Evolutionary conservation across 2,888 invertebrate species (phyloP).

Genomic region (Coleophora flavipennella): DNA sequence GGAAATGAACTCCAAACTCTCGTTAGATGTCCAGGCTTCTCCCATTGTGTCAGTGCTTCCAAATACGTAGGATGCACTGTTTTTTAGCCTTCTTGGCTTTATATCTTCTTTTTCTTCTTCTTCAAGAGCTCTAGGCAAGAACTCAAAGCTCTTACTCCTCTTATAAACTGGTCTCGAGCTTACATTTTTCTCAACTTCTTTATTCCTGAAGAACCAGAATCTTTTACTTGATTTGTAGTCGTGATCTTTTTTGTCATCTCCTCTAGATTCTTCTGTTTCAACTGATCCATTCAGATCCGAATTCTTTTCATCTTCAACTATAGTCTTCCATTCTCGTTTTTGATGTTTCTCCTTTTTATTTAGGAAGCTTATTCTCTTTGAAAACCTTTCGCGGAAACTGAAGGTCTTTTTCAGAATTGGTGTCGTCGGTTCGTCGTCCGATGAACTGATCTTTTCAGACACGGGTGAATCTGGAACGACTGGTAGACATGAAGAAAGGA

Average conservation of each 20-base stretch:
- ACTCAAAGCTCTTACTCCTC: constrained; percentile 64
- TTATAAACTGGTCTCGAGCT: constrained; percentile 37
- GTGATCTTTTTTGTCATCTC: constrained; percentile 29
- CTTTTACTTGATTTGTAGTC: constrained; percentile 48
- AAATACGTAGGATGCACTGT: constrained; percentile 41
- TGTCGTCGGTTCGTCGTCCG: constrained; percentile 34
- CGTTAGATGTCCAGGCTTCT: constrained; percentile 50
- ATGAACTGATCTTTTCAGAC: constrained; percentile 29
- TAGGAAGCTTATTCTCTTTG: constrained; percentile 44
- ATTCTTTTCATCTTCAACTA: constrained; percentile 33
- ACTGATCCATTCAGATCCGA: constrained; percentile 9
- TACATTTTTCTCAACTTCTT: constrained; percentile 39
- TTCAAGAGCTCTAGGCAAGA: constrained; percentile 47
- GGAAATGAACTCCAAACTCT: constrained; percentile 50
- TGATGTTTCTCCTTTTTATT: constrained; percentile 42
- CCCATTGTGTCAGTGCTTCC: constrained; percentile 49
- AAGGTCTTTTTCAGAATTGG: constrained; percentile 57
- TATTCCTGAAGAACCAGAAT: constrained; percentile 58
- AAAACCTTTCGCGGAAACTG: constrained; percentile 57
- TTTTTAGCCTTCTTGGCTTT: constrained; percentile 22
- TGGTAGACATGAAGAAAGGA: constrained; percentile 52
- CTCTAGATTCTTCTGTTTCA: constrained; percentile 13
- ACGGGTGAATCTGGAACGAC: constrained; percentile 40
- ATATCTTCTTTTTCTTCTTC: constrained; percentile 31
- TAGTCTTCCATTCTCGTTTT: constrained; percentile 39